Percentiles rank a stretch among this genome's conserved stretches.
These are phyloP conservation scores for Tolmerus cingulatus DNA, from an alignment of 2,888 invertebrate species.

Conservation along the genomic window DNA sequence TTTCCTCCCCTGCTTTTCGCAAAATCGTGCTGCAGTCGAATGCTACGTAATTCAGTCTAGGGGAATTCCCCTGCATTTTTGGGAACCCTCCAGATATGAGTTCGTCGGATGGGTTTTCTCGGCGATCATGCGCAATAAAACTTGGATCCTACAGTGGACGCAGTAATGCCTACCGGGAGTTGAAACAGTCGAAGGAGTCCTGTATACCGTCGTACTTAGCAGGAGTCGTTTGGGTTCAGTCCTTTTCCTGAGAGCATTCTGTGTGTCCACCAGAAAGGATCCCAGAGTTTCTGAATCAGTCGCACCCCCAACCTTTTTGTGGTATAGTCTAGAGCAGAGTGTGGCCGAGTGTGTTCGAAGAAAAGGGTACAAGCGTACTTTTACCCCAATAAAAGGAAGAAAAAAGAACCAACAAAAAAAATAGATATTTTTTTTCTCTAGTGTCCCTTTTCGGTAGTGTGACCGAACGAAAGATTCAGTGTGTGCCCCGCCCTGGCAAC, in stretches of 20 bases:
- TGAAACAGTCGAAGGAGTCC: neutral
- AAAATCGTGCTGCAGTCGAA: constrained; percentile 38
- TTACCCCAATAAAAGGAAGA: neutral
- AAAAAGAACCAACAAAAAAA: neutral
- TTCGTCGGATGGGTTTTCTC: neutral
- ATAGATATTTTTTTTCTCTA: neutral
- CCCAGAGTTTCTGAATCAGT: constrained; percentile 14
- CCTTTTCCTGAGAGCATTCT: constrained; percentile 45
- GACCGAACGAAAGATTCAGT: constrained; percentile 25
- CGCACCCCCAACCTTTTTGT: constrained; percentile 16
- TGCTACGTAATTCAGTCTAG: constrained; percentile 21
- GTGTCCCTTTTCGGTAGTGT: constrained; percentile 30
- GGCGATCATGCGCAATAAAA: neutral
- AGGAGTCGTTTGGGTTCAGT: constrained; percentile 42
- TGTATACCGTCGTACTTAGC: constrained; percentile 27
- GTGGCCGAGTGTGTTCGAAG: neutral
- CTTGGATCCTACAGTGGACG: neutral
- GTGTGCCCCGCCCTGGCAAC: constrained; percentile 42
- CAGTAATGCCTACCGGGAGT: neutral
- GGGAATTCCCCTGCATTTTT: constrained; percentile 34
- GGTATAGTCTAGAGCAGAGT: constrained; percentile 6
- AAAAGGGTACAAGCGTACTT: neutral
- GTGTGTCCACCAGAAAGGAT: constrained; percentile 42
- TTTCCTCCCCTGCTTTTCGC: constrained; percentile 5
- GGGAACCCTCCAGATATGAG: neutral